Evolutionary conservation across 2,888 invertebrate genomes (phyloP), one percentile per base, ranked within the genome.

Genomic region (Autographa pulchrina): DNA sequence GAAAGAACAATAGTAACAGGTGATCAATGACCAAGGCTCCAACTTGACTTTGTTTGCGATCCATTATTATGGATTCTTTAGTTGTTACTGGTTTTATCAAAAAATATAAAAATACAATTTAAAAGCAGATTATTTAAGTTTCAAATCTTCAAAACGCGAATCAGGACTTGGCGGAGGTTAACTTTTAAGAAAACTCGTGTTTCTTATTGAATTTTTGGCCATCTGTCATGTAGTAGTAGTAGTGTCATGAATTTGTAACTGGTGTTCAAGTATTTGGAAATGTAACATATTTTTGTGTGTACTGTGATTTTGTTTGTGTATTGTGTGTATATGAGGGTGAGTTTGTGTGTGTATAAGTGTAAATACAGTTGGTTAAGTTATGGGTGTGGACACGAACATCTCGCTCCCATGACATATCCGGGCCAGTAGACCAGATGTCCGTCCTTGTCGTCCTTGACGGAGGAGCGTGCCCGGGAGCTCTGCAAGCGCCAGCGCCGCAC

Each of bases 341-440:
- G 82, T 74, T 52, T 65, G 66, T 63, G 58, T 75, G 62, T 65
- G 77, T 56, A 9, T 78, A 77, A 80, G 75, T 75, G 73, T 73
- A 72, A 81, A 85, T 86, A 88, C 88, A 87, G 85, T 88, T 88
- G 86, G 88, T 92, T 90, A 92, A 93, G 93, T 92, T 93, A 93
- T 93, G 92, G 82, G 89, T 96, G 97, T 97, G 97, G 97, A 98
- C 98, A 98, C 98, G 98, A 98, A 98, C 99, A 99, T 99, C 99
- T 98, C 97, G 98, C 98, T 97, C 99, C 98, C 96, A 99, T 98
- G 97, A 99, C 97, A 97, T 99, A 99, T 97, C 99, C 99, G 96
- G 98, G 97, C 97, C 98, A 98, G 98, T 99, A 99, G 96, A 99
- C 98, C 97, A 99, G 99, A 97, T 99, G 99, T 96, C 99, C 99